phyloP scores from a whole-genome alignment of 2,797 vertebrate genomes.

The Tympanoctomys barrerae region DNA sequence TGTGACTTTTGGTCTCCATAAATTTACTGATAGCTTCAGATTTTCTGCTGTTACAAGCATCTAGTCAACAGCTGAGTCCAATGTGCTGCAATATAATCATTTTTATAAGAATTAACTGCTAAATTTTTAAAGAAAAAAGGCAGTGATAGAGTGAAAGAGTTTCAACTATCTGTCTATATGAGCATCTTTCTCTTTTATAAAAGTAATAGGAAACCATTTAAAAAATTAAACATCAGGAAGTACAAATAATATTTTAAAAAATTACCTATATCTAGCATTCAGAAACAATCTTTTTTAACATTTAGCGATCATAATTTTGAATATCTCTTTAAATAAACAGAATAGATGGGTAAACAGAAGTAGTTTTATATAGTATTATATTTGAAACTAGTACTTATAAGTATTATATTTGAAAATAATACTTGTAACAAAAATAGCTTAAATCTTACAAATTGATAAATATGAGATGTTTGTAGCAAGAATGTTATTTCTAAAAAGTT shows the following conservation, averaged over 20 bases:
- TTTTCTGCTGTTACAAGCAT: not conserved
- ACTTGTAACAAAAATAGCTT: not conserved
- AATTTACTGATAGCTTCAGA: constrained; percentile 44
- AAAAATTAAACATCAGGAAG: constrained; percentile 1
- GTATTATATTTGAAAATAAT: not conserved
- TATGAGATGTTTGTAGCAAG: not conserved
- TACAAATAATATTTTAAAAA: constrained; percentile 11
- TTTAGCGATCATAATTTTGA: not conserved
- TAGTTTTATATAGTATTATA: not conserved
- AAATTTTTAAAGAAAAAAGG: not conserved
- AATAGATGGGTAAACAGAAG: not conserved
- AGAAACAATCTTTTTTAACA: constrained; percentile 32
- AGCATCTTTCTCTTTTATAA: not conserved
- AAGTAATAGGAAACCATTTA: not conserved
- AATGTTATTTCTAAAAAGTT: not conserved
- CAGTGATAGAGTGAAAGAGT: not conserved
- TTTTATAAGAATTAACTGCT: constrained; percentile 55
- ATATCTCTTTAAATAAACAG: not conserved
- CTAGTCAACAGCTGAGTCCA: not conserved
- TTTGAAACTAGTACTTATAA: not conserved
- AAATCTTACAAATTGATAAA: not conserved
- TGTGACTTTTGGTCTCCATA: constrained; percentile 31
- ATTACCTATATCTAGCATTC: not conserved
- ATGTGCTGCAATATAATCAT: not conserved
- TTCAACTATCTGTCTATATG: not conserved